A percentile compares a stretch with the other conserved stretches of the same genome.
Evolutionary conservation across 2,113 vertebrate genomes (phyloP).

Genomic region (Pycnonotus jocosus): DNA sequence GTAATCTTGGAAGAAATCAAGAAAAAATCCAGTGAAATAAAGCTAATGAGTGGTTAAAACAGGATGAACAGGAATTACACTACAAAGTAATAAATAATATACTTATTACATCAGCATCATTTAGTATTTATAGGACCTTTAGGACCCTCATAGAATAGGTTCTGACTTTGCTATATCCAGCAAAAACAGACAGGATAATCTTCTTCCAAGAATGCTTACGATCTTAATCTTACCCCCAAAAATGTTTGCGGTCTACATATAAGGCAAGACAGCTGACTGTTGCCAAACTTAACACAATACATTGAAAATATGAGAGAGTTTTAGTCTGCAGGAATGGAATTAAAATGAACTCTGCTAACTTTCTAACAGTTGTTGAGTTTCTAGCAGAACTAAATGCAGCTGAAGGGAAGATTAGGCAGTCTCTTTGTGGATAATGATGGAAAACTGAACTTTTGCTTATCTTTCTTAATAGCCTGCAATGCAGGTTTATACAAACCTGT

Average conservation of each 20-base stretch:
- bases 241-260: background rate
- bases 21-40: background rate
- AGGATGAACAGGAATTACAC: background rate
- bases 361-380: background rate
- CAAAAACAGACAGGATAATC: background rate
- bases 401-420: background rate
- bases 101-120: background rate
- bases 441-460: background rate
- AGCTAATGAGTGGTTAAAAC: background rate
- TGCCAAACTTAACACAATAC: background rate
- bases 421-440: background rate
- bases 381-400: background rate
- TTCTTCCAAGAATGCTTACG: background rate
- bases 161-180: background rate
- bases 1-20: background rate
- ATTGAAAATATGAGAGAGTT: background rate
- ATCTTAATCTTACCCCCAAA: background rate
- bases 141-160: background rate
- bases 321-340: background rate
- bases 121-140: background rate
- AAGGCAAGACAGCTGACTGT: background rate
- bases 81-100: background rate
- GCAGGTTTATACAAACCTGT: fast-evolving
- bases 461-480: background rate
- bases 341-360: background rate